Evolutionary conservation across 2,888 invertebrate genomes (phyloP).

Genomic region (Tryphoninae sp.): DNA sequence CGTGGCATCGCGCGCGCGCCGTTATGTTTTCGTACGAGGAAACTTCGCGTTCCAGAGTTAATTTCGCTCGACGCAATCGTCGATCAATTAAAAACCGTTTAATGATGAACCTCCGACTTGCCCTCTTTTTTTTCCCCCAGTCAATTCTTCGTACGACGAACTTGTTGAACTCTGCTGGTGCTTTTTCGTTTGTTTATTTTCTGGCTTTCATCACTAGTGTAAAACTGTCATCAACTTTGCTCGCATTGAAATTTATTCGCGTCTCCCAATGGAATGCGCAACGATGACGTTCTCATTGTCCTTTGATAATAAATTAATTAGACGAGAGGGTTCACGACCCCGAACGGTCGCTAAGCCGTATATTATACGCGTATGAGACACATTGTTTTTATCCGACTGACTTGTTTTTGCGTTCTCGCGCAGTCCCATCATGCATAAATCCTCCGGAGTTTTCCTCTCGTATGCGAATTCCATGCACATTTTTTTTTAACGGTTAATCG

Average conservation of each 20-base stretch:
- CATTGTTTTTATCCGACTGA: slow-evolving; percentile 28
- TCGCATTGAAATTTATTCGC: slow-evolving; percentile 12
- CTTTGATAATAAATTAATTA: slow-evolving; percentile 59
- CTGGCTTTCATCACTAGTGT: slow-evolving; percentile 4
- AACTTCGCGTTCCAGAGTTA: slow-evolving; percentile 4
- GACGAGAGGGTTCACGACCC: slow-evolving; percentile 23
- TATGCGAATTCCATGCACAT: neutral
- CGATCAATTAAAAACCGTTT: slow-evolving; percentile 51
- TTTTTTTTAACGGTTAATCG: neutral
- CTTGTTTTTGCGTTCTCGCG: slow-evolving; percentile 32
- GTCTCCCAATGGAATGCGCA: neutral
- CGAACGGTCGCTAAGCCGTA: neutral
- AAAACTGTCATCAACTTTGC: slow-evolving; percentile 31
- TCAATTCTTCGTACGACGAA: slow-evolving; percentile 11
- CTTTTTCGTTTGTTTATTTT: neutral
- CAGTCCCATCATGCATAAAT: neutral
- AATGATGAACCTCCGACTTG: slow-evolving; percentile 17
- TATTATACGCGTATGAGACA: neutral
- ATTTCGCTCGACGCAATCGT: slow-evolving; percentile 42
- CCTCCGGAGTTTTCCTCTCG: slow-evolving; percentile 23
- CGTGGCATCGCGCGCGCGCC: slow-evolving; percentile 36
- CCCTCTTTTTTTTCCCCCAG: neutral
- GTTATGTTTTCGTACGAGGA: slow-evolving; percentile 15
- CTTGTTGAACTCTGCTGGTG: neutral
- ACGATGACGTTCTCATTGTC: slow-evolving; percentile 13